phyloP scores from a whole-genome alignment of 2,888 invertebrate genomes.

The Cephus pygmeus region DNA sequence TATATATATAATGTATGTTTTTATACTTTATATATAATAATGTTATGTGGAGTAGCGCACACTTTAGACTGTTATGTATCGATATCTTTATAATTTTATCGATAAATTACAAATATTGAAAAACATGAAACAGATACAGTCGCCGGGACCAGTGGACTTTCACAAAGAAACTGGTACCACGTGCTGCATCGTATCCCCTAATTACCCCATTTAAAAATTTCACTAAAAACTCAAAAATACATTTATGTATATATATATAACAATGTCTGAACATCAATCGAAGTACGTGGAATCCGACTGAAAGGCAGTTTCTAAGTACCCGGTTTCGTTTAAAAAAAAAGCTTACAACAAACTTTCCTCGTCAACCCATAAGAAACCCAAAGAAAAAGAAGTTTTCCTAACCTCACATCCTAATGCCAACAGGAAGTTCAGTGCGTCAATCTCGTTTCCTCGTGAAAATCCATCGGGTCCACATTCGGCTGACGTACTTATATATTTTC shows the following conservation, averaged over 20 bases:
- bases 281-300: neutral
- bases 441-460: constrained; percentile 5
- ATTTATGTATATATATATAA: neutral
- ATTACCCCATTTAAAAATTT: neutral
- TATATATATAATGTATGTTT: constrained; percentile 60
- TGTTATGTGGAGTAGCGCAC: constrained; percentile 66
- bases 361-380: neutral
- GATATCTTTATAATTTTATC: constrained; percentile 65
- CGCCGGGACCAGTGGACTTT: constrained; percentile 48
- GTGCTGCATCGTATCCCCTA: neutral
- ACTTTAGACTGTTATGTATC: constrained; percentile 65
- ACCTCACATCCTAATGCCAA: neutral
- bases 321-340: neutral
- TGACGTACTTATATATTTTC: constrained; percentile 53
- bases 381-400: neutral
- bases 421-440: neutral
- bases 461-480: neutral
- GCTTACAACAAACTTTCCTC: neutral
- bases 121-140: constrained; percentile 66
- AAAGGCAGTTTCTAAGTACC: neutral
- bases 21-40: constrained; percentile 64
- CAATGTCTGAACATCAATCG: neutral
- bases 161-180: constrained; percentile 14
- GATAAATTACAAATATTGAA: constrained; percentile 67
- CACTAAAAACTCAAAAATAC: neutral